Evolutionary conservation across 2,797 vertebrate species (phyloP).

Genomic region (Cyprinodon diabolis): DNA sequence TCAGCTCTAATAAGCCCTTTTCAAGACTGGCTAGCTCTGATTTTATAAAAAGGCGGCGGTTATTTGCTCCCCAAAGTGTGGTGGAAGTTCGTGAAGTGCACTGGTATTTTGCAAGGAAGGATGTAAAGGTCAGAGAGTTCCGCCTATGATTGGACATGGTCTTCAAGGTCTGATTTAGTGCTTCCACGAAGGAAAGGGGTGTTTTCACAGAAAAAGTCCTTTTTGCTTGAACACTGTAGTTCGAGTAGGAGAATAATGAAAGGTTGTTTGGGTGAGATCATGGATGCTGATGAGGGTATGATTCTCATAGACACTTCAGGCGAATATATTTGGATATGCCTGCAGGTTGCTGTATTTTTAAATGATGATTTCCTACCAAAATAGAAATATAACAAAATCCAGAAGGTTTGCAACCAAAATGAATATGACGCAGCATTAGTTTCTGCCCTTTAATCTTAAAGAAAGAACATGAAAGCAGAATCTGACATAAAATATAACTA

Average conservation of each 20-base stretch:
- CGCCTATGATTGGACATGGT: constrained; percentile 40
- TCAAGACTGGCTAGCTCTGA: constrained; percentile 1
- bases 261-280: constrained; percentile 27
- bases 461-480: not conserved
- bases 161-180: constrained; percentile 48
- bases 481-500: not conserved
- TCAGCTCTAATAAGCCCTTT: not conserved
- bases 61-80: constrained; percentile 4
- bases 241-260: constrained; percentile 21
- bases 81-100: not conserved
- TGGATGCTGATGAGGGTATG: constrained; percentile 9
- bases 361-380: not conserved
- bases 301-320: constrained; percentile 7
- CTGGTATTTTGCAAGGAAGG: constrained; percentile 31
- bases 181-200: constrained; percentile 35
- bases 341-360: constrained; percentile 15
- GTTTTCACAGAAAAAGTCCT: constrained; percentile 10
- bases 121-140: constrained; percentile 44
- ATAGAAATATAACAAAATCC: not conserved
- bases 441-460: not conserved
- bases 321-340: constrained; percentile 10
- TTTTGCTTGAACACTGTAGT: constrained; percentile 11
- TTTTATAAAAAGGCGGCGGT: constrained; percentile 14
- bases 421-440: not conserved
- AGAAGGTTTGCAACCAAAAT: not conserved